phyloP scores from a whole-genome alignment of 2,888 invertebrate species.

The Dynastes grantii region DNA sequence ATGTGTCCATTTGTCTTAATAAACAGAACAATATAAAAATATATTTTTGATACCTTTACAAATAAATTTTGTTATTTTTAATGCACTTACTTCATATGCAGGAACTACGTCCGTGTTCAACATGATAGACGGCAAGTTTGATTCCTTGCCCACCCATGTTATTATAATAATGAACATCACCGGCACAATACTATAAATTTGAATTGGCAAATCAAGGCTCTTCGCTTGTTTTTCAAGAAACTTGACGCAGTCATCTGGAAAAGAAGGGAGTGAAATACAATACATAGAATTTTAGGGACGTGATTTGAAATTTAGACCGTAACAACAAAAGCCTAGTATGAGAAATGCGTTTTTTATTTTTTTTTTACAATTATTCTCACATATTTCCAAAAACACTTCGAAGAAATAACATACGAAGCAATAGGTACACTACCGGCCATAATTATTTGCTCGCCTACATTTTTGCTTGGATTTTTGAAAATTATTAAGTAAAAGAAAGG shows the following conservation, averaged over 20 bases:
- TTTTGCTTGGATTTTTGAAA: too few species aligned
- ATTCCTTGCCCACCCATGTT: slow-evolving; percentile 86
- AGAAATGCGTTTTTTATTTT: too few species aligned
- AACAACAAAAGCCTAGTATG: too few species aligned
- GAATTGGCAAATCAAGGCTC: slow-evolving; percentile 78
- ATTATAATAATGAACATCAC: slow-evolving; percentile 87
- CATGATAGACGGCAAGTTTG: slow-evolving; percentile 80
- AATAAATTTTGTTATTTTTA: too few species aligned
- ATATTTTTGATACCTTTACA: too few species aligned
- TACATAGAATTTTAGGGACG: background rate
- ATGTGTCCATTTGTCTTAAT: slow-evolving; percentile 88
- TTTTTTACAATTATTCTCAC: too few species aligned
- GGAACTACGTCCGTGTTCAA: slow-evolving; percentile 98
- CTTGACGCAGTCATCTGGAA: slow-evolving; percentile 80
- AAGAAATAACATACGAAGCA: too few species aligned
- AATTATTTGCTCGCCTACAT: too few species aligned
- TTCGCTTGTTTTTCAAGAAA: slow-evolving; percentile 84
- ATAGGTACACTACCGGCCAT: too few species aligned
- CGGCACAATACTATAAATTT: slow-evolving; percentile 76
- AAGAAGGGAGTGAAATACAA: slow-evolving; percentile 27
- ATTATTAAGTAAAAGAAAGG: too few species aligned
- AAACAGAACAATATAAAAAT: background rate
- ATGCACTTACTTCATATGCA: slow-evolving; percentile 83
- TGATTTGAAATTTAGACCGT: too few species aligned
- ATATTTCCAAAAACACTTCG: too few species aligned